Evolutionary conservation across 2,113 vertebrate species (phyloP), one percentile per base, ranked within the genome.

Genomic region (Corythornis vintsioides): DNA sequence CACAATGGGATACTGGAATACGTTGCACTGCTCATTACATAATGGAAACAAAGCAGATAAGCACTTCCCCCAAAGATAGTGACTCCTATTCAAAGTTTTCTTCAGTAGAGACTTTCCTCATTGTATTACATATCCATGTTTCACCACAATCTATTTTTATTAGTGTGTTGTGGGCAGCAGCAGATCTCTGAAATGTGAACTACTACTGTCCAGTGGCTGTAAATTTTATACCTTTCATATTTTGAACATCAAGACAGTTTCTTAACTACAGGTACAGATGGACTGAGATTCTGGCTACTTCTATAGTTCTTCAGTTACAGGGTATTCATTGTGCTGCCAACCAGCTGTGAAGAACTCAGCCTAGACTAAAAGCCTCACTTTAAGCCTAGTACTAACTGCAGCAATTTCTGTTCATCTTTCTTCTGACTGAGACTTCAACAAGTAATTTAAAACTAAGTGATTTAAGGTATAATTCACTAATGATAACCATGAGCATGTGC

Each of bases 11-110:
- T 69, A 38, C 13, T 75, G 48, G 35, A 56, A 33, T 71, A 8
- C 79, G 76, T 72, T 83, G 73, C 31, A 28, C 45, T 70, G 63
- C 33, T 87, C 1, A 1, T 73, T 79, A 63, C 64, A 63, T 55
- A 83, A 93, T 77, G 71, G 89, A 73, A 90, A 87, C 38, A 92
- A 81, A 82, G 45, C n/a, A 93, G 80, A 75, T 79, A 73, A 87
- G 61, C 42, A 53, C 55, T 94, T 92, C 77, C 73, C 33, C 53
- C 38, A 55, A 33, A 70, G 52, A 76, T 59, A 69, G 66, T 61
- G 40, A 92, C 35, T 52, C 47, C 69, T 60, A 31, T 16, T 57
- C 69, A 29, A 65, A 82, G 35, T 18, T 76, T 78, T 89, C 73
- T 47, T 25, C 24, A 7, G 35, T 9, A 64, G 47, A 69, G 17